Evolutionary conservation across 2,113 vertebrate species (phyloP).

Genomic region (Amblyopsis rosae): DNA sequence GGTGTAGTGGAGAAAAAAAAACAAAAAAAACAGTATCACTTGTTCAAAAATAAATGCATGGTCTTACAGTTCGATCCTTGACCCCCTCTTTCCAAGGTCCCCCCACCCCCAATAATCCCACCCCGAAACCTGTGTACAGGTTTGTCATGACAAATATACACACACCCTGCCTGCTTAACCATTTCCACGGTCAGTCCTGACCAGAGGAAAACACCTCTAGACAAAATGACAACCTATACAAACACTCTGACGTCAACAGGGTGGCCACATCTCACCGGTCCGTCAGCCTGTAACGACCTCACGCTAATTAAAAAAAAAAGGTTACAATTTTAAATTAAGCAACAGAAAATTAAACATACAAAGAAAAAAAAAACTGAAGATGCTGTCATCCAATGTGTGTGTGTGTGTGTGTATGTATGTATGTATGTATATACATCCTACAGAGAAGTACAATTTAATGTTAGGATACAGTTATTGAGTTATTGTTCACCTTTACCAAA

Average conservation of each 20-base stretch:
- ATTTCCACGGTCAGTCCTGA: constrained; percentile 48
- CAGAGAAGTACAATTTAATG: constrained; percentile 51
- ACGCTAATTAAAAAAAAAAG: constrained; percentile 36
- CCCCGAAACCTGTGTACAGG: constrained; percentile 9
- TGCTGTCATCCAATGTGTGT: constrained; percentile 58
- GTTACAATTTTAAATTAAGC: constrained; percentile 65
- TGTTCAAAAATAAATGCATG: constrained; percentile 24
- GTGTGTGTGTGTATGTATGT: constrained; percentile 28
- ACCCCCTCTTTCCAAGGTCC: constrained; percentile 37
- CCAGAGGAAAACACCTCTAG: constrained; percentile 59
- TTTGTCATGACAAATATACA: constrained; percentile 54
- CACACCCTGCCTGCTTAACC: constrained; percentile 49
- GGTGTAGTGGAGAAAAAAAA: background rate
- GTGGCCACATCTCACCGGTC: constrained; percentile 5
- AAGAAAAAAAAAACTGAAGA: constrained; percentile 15
- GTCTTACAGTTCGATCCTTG: constrained; percentile 41
- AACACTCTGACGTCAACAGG: constrained; percentile 65
- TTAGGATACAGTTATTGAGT: constrained; percentile 50
- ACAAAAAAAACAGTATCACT: constrained; percentile 8
- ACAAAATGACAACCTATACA: constrained; percentile 66
- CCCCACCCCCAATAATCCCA: constrained; percentile 14
- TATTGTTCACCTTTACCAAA: constrained; percentile 45
- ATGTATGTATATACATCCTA: constrained; percentile 52
- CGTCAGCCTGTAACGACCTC: constrained; percentile 26
- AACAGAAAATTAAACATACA: constrained; percentile 39